Evolutionary conservation across 2,113 vertebrate genomes (phyloP).

Genomic region (Myrmecobius fasciatus): DNA sequence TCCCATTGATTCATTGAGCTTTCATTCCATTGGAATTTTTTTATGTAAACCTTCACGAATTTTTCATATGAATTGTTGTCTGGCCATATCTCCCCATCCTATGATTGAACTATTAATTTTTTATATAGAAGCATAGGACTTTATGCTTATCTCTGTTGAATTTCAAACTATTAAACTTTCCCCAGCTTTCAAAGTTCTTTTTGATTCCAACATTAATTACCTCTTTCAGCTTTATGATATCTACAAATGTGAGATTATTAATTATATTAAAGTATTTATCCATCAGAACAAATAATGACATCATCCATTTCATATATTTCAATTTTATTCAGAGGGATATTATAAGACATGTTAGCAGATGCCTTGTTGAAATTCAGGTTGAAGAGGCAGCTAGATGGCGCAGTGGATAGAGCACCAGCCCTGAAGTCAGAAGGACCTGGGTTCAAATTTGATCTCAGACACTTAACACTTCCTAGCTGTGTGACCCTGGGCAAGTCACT

Average conservation of each 20-base stretch:
- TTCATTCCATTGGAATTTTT: not conserved
- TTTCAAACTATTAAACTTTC: not conserved
- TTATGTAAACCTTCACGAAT: not conserved
- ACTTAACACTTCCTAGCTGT: no score
- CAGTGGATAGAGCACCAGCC: no score
- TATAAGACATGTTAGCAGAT: not conserved
- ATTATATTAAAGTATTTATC: not conserved
- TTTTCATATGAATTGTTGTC: not conserved
- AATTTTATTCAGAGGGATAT: not conserved
- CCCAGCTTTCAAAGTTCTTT: not conserved
- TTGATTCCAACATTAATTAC: not conserved
- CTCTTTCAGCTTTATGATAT: not conserved
- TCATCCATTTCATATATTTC: not conserved
- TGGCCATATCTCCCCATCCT: not conserved
- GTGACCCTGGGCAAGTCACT: no score
- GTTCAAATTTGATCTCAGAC: no score
- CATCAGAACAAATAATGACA: not conserved
- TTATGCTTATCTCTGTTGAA: not conserved
- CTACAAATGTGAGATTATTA: not conserved
- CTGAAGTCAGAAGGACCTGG: no score
- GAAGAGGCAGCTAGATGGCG: no score
- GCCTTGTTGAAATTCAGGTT: not conserved
- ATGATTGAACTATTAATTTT: not conserved
- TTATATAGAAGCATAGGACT: not conserved
- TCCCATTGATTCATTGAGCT: not conserved